These are phyloP conservation scores for Novumbra hubbsi DNA, from an alignment of 2,797 vertebrate species.

Conservation along the genomic window DNA sequence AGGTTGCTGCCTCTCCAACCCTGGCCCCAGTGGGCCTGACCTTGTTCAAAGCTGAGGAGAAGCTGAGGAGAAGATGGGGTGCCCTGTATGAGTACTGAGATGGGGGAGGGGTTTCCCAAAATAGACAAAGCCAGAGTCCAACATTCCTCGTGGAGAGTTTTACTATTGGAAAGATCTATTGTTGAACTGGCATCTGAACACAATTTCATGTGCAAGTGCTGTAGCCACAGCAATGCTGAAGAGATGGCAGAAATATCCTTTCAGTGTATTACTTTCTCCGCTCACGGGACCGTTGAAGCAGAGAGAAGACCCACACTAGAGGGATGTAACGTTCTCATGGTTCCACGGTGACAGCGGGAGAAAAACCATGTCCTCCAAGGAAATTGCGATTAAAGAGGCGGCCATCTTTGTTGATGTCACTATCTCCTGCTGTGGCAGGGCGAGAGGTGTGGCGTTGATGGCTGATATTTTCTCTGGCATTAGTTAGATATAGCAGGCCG, in stretches of 20 bases:
- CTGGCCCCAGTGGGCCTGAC: conserved; percentile 68
- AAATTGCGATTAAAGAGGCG: conserved; percentile 20
- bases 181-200: conserved; percentile 30
- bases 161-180: conserved; percentile 44
- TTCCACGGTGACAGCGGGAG: conserved; percentile 2
- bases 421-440: conserved; percentile 65
- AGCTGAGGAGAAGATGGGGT: conserved; percentile 6
- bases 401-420: conserved; percentile 64
- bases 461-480: conserved; percentile 68
- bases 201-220: conserved; percentile 17
- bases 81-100: conserved; percentile 45
- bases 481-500: conserved; percentile 78
- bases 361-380: conserved; percentile 16
- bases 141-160: conserved; percentile 65
- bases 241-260: conserved; percentile 19
- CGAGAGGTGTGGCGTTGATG: conserved; percentile 69
- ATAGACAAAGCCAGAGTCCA: conserved; percentile 77
- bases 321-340: background rate
- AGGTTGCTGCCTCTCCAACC: conserved; percentile 55
- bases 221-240: conserved; percentile 32
- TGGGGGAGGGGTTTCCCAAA: conserved; percentile 66
- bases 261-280: no score
- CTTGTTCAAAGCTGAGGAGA: conserved; percentile 64
- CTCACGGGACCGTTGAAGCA: background rate
- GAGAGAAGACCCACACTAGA: background rate